Evolutionary conservation across 2,797 vertebrate species (phyloP).

Genomic region (Muscicapa comitata): DNA sequence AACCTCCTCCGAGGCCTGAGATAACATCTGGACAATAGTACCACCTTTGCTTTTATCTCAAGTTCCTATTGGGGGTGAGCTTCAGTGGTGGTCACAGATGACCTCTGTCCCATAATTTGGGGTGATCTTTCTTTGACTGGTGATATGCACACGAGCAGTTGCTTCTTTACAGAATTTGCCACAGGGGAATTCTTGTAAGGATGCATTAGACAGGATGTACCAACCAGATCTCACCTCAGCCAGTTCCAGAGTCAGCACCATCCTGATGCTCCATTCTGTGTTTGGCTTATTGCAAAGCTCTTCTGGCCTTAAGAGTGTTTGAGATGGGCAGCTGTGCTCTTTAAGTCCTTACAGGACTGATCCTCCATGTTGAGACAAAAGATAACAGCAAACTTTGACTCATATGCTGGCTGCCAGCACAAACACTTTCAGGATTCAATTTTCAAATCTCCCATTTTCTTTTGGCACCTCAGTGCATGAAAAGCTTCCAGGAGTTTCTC

Average conservation of each 20-base stretch:
- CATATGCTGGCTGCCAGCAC: not conserved
- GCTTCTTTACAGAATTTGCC: not conserved
- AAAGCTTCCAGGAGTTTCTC: not conserved
- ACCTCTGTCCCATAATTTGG: not conserved
- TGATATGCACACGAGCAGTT: fast-evolving
- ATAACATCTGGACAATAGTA: not conserved
- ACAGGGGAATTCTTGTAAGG: not conserved
- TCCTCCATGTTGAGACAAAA: not conserved
- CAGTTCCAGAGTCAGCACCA: not conserved
- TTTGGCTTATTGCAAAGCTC: not conserved
- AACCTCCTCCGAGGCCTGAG: not conserved
- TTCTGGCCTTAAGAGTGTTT: not conserved
- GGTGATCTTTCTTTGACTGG: not conserved
- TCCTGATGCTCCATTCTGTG: not conserved
- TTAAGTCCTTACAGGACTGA: not conserved
- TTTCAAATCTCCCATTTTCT: not conserved
- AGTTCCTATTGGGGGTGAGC: fast-evolving
- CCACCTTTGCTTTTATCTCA: not conserved
- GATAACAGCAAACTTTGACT: not conserved
- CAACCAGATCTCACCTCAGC: not conserved
- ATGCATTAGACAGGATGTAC: not conserved
- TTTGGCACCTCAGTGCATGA: not conserved
- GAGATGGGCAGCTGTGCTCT: not conserved
- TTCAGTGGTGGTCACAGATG: not conserved
- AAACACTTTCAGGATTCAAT: not conserved